Percentiles rank a stretch among this genome's conserved stretches.
These are phyloP conservation scores for Leiothrix lutea DNA, from an alignment of 2,113 vertebrate genomes.

Conservation along the genomic window DNA sequence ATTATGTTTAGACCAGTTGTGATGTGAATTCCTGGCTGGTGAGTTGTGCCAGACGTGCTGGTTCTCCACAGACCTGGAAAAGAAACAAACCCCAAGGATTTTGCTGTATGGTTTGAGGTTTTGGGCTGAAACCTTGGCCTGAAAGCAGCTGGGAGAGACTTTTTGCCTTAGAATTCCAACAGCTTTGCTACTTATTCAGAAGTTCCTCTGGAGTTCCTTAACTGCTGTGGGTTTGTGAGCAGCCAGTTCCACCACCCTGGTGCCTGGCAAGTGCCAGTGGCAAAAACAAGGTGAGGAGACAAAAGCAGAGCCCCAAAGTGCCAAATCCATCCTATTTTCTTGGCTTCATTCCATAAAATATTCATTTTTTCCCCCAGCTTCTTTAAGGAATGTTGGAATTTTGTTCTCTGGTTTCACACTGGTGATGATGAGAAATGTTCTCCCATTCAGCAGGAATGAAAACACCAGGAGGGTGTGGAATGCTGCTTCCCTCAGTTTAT, in stretches of 20 bases:
- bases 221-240: neutral
- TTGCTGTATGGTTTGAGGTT: neutral
- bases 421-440: neutral
- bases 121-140: neutral
- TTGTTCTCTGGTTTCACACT: neutral
- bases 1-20: neutral
- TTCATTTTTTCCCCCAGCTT: neutral
- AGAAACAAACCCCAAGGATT: neutral
- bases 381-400: neutral
- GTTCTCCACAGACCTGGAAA: neutral
- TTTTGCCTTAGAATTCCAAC: neutral
- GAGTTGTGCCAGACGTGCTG: neutral
- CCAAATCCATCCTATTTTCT: neutral
- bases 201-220: neutral
- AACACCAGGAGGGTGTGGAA: neutral
- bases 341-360: neutral
- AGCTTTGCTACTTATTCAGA: neutral
- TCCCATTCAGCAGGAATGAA: neutral
- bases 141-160: neutral
- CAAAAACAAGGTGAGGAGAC: neutral
- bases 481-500: neutral
- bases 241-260: neutral
- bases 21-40: neutral
- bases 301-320: neutral
- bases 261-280: neutral